Evolutionary conservation across 1,140 invertebrate species (phyloP).

Genomic region (Brachionus koreanus): DNA sequence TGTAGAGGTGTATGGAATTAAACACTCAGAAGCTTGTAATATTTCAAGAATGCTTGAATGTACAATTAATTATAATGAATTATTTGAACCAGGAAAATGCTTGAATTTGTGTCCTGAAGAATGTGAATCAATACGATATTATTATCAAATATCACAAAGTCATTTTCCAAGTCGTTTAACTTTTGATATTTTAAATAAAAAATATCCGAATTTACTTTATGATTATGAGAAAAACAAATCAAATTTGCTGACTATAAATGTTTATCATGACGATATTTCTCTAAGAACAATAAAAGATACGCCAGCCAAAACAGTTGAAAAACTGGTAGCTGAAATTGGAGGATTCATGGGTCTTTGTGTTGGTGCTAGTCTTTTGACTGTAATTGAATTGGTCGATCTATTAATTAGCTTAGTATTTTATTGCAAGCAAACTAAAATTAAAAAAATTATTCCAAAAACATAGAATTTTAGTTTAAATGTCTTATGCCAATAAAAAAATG

Average conservation of each 20-base stretch:
- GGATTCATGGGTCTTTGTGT: neutral
- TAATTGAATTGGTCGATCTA: neutral
- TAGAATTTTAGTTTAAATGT: neutral
- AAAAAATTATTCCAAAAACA: neutral
- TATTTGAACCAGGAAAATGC: neutral
- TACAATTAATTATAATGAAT: neutral
- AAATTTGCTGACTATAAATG: neutral
- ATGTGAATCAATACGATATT: neutral
- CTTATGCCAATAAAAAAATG: neutral
- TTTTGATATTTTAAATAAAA: neutral
- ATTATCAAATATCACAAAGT: neutral
- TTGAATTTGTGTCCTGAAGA: neutral
- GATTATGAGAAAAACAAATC: neutral
- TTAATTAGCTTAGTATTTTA: neutral
- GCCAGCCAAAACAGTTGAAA: neutral
- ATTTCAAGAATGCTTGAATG: neutral
- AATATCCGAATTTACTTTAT: neutral
- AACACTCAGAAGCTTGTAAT: neutral
- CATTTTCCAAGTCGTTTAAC: neutral
- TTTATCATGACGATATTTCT: conserved; percentile 14
- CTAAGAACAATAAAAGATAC: neutral
- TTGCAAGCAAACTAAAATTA: neutral
- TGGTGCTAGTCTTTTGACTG: neutral
- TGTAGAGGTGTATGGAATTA: neutral
- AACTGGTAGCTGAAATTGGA: neutral